phyloP scores from a whole-genome alignment of 2,113 vertebrate species.

The Jaculus jaculus region DNA sequence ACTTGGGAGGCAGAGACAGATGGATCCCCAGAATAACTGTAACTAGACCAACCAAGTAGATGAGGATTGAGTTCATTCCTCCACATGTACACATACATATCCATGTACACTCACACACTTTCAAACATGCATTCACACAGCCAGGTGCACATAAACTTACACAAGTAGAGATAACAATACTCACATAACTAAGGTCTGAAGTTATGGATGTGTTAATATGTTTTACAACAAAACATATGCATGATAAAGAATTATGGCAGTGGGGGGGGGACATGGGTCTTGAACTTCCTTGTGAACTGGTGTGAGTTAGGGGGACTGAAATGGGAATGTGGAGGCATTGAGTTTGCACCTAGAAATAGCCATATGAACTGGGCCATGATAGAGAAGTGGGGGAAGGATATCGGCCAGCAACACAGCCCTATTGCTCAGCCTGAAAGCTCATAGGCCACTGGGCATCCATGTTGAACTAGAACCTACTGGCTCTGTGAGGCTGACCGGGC shows the following conservation, averaged over 20 bases:
- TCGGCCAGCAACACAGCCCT: background rate
- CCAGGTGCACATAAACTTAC: background rate
- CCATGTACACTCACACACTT: too few species aligned
- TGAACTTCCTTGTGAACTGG: background rate
- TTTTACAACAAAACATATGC: background rate
- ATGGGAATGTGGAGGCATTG: background rate
- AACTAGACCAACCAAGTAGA: too few species aligned
- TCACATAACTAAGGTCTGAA: accelerated
- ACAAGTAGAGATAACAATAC: background rate
- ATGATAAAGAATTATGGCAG: background rate
- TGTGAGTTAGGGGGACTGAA: too few species aligned
- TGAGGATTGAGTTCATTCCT: too few species aligned
- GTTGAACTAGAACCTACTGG: background rate
- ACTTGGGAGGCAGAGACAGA: too few species aligned
- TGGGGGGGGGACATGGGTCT: accelerated
- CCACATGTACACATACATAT: too few species aligned
- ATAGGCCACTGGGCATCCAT: accelerated
- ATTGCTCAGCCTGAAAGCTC: background rate
- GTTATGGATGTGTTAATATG: too few species aligned
- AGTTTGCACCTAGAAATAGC: background rate
- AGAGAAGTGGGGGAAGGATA: background rate
- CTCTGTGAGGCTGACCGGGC: background rate
- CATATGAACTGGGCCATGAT: background rate
- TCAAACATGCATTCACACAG: too few species aligned
- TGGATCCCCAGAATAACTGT: too few species aligned